Evolutionary conservation across 2,797 vertebrate species (phyloP).

Genomic region (Falco naumanni): DNA sequence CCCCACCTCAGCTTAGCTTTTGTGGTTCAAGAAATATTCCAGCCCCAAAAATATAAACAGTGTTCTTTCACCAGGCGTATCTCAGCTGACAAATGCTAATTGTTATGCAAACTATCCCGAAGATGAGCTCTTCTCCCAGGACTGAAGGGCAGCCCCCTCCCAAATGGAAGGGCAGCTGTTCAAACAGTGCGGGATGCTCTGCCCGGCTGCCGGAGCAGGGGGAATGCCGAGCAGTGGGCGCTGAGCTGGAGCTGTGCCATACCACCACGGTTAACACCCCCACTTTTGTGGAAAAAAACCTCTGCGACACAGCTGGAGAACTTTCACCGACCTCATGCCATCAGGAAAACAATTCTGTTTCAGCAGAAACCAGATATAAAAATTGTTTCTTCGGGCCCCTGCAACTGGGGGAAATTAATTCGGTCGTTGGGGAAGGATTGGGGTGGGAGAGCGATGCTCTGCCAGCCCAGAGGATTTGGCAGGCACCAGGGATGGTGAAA

Average conservation of each 20-base stretch:
- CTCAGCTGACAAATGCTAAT: constrained; percentile 56
- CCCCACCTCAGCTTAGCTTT: neutral
- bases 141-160: constrained; percentile 23
- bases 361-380: neutral
- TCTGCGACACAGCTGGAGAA: neutral
- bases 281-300: neutral
- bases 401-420: neutral
- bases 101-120: constrained; percentile 49
- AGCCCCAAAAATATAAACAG: constrained; percentile 6
- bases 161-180: constrained; percentile 36
- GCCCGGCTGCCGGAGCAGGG: neutral
- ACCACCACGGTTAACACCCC: constrained; percentile 31
- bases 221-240: neutral
- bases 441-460: neutral
- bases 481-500: neutral
- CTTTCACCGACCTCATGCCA: neutral
- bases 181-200: neutral
- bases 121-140: constrained; percentile 44
- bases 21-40: neutral
- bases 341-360: neutral
- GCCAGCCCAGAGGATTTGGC: neutral
- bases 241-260: neutral
- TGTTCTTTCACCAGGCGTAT: constrained; percentile 28
- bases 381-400: neutral
- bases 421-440: neutral